Percentiles rank a stretch among this genome's conserved stretches.
These are phyloP conservation scores for Psettodes erumei DNA, from an alignment of 2,113 vertebrate genomes.

Conservation along the genomic window DNA sequence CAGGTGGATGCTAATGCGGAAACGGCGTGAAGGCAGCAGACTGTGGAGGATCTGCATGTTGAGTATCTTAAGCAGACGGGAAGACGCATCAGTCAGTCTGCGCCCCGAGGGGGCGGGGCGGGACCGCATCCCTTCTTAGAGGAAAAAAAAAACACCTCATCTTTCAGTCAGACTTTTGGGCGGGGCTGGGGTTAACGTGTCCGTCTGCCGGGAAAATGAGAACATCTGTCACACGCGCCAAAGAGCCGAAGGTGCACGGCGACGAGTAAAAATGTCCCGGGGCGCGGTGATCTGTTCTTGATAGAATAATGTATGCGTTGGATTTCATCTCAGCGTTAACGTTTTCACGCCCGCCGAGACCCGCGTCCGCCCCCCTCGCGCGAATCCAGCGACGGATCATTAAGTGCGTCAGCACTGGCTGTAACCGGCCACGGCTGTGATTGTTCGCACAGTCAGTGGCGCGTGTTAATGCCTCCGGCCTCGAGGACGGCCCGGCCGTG, in stretches of 20 bases:
- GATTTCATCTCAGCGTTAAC: slow-evolving; percentile 57
- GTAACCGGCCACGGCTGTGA: slow-evolving; percentile 70
- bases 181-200: slow-evolving; percentile 36
- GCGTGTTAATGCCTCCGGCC: slow-evolving; percentile 69
- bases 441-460: slow-evolving; percentile 70
- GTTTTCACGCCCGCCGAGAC: slow-evolving; percentile 46
- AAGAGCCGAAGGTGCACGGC: not conserved
- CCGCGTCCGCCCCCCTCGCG: slow-evolving; percentile 57
- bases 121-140: slow-evolving; percentile 16
- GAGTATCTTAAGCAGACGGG: slow-evolving; percentile 53
- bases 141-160: no score
- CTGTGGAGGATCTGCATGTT: slow-evolving; percentile 45
- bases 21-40: slow-evolving; percentile 43
- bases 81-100: slow-evolving; percentile 46
- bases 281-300: slow-evolving; percentile 35
- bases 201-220: slow-evolving; percentile 4
- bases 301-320: slow-evolving; percentile 53
- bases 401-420: slow-evolving; percentile 67
- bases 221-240: slow-evolving; percentile 45
- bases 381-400: slow-evolving; percentile 69
- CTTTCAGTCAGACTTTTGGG: slow-evolving; percentile 41
- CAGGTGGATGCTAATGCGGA: slow-evolving; percentile 47
- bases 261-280: slow-evolving; percentile 23
- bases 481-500: slow-evolving; percentile 54
- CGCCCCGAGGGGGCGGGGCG: slow-evolving; percentile 26